A percentile compares a stretch with the other conserved stretches of the same genome.
phyloP scores from a whole-genome alignment of 2,113 vertebrate genomes.

The Chionomys nivalis region DNA sequence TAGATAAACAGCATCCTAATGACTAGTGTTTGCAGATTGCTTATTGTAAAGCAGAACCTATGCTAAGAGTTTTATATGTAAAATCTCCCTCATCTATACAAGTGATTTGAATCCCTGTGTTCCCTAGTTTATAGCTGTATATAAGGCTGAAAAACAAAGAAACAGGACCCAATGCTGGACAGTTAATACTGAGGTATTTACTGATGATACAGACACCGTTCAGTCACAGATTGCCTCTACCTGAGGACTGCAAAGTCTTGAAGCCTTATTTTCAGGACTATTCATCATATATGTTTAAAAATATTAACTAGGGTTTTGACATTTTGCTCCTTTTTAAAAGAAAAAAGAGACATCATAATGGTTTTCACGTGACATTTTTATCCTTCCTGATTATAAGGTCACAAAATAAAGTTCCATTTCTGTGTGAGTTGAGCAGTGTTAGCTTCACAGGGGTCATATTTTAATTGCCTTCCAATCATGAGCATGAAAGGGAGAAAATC shows the following conservation, averaged over 20 bases:
- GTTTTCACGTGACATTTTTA: slow-evolving; percentile 2
- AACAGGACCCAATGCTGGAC: background rate
- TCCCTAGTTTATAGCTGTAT: background rate
- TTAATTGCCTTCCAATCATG: background rate
- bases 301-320: background rate
- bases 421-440: background rate
- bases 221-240: background rate
- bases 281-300: background rate
- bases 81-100: background rate
- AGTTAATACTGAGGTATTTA: background rate
- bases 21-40: background rate
- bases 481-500: slow-evolving; percentile 1
- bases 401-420: slow-evolving; percentile 20
- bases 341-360: background rate
- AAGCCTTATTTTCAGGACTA: background rate
- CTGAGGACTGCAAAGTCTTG: background rate
- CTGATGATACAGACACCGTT: background rate
- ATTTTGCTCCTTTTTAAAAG: background rate
- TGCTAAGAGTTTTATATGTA: background rate
- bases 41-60: background rate
- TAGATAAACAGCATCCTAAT: background rate
- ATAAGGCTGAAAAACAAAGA: background rate
- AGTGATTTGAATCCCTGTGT: background rate
- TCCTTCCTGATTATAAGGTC: slow-evolving; percentile 24
- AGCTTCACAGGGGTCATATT: background rate